Conservation (phyloP, 2,797 vertebrate genomes). For the Mallotus villosus region DNA sequence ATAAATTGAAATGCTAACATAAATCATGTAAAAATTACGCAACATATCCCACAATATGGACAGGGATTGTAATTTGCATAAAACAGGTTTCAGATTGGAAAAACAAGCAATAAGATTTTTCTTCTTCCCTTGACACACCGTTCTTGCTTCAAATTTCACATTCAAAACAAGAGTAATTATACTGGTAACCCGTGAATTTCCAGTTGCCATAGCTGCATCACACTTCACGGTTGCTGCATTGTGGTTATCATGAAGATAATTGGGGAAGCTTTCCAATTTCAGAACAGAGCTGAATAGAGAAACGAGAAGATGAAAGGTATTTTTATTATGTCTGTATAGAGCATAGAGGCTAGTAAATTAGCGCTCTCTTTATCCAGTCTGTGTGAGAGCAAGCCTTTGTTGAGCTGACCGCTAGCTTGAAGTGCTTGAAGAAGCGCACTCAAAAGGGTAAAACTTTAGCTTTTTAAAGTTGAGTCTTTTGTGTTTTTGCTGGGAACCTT, state of each 20-base stretch:
- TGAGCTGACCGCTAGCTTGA: slow-evolving; percentile 3
- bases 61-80: too few relatives aligned
- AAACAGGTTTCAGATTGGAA: background rate
- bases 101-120: background rate
- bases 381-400: background rate
- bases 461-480: too few relatives aligned
- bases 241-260: slow-evolving; percentile 1
- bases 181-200: background rate
- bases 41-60: too few relatives aligned
- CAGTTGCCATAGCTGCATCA: slow-evolving; percentile 15
- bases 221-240: background rate
- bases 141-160: slow-evolving; percentile 5
- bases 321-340: slow-evolving; percentile 20
- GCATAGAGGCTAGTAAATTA: slow-evolving; percentile 1
- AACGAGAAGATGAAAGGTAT: slow-evolving; percentile 32
- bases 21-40: too few relatives aligned
- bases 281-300: slow-evolving; percentile 13
- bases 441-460: background rate
- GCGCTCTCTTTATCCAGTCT: slow-evolving; percentile 20
- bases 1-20: too few relatives aligned
- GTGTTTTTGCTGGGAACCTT: too few relatives aligned
- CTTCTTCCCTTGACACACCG: background rate
- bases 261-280: slow-evolving; percentile 26
- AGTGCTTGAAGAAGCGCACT: slow-evolving; percentile 15
- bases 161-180: slow-evolving; percentile 7